Evolutionary conservation across 2,113 vertebrate genomes (phyloP).

Genomic region (Phodopus roborovskii): DNA sequence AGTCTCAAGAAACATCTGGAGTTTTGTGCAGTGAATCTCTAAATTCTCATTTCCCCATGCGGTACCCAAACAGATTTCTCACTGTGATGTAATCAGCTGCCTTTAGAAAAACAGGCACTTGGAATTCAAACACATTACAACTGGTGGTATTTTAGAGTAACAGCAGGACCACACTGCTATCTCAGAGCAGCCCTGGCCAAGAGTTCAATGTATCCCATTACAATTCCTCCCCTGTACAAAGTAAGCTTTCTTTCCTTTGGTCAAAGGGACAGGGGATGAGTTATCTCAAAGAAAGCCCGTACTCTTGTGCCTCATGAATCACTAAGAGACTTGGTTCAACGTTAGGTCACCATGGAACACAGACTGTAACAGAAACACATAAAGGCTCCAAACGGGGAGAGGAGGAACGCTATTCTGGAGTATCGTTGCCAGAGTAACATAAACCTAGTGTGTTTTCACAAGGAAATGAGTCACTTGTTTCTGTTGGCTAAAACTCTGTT

Average conservation of each 20-base stretch:
- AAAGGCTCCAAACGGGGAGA: constrained; percentile 83
- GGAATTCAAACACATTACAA: constrained; percentile 60
- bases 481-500: constrained; percentile 89
- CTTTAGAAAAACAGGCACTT: constrained; percentile 64
- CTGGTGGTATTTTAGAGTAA: constrained; percentile 44
- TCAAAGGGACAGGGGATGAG: constrained; percentile 71
- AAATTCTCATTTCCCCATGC: constrained; percentile 53
- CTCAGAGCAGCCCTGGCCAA: constrained; percentile 18
- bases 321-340: constrained; percentile 85
- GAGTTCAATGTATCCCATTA: constrained; percentile 60
- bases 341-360: constrained; percentile 86
- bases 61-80: constrained; percentile 45
- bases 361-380: constrained; percentile 86
- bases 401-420: constrained; percentile 86
- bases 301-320: constrained; percentile 83
- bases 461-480: constrained; percentile 93
- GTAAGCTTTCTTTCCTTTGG: constrained; percentile 71
- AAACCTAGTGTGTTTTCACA: constrained; percentile 90
- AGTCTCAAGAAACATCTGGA: constrained; percentile 74
- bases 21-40: constrained; percentile 68
- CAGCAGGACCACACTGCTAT: neutral
- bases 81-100: constrained; percentile 71
- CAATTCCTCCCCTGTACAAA: constrained; percentile 67
- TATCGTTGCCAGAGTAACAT: constrained; percentile 89
- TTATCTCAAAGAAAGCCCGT: constrained; percentile 80